phyloP scores from a whole-genome alignment of 2,888 invertebrate genomes.

The Zeuzera pyrina region DNA sequence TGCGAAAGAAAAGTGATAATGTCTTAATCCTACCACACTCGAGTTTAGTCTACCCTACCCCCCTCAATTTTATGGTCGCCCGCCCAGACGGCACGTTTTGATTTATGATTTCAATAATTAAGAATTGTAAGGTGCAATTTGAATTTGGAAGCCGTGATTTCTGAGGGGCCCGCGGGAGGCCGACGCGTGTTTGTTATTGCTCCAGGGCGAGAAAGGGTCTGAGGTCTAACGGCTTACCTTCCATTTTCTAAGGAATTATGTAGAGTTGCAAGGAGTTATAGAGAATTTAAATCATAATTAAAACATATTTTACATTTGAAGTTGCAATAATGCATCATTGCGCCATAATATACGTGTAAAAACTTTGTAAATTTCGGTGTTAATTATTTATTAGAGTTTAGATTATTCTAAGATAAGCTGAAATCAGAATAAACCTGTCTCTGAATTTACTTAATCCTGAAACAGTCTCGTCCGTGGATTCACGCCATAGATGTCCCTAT shows the following conservation, averaged over 20 bases:
- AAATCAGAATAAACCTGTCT: too few species aligned
- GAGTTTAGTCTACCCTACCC: constrained; percentile 45
- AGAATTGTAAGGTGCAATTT: constrained; percentile 73
- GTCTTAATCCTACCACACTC: constrained; percentile 77
- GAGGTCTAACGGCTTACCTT: constrained; percentile 44
- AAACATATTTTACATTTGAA: not conserved
- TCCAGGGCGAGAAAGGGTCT: constrained; percentile 58
- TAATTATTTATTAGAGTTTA: too few species aligned
- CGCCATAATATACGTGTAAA: too few species aligned
- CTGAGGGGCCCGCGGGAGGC: constrained; percentile 54
- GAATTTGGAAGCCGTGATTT: constrained; percentile 61
- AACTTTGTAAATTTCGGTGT: too few species aligned
- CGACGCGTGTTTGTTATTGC: constrained; percentile 70
- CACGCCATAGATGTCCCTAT: constrained; percentile 35
- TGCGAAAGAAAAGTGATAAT: constrained; percentile 78
- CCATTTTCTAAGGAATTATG: constrained; percentile 56
- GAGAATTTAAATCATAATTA: constrained; percentile 29
- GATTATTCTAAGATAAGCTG: too few species aligned
- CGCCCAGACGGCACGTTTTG: constrained; percentile 69
- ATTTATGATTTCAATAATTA: constrained; percentile 74
- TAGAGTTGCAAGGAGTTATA: constrained; percentile 45
- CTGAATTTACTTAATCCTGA: constrained; percentile 34
- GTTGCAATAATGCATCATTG: constrained; percentile 3
- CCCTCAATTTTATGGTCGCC: constrained; percentile 63
- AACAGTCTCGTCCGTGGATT: constrained; percentile 14